Percentiles rank a stretch among this genome's conserved stretches.
Evolutionary conservation across 1,140 invertebrate genomes (phyloP).

Genomic region (Gryon sp.): DNA sequence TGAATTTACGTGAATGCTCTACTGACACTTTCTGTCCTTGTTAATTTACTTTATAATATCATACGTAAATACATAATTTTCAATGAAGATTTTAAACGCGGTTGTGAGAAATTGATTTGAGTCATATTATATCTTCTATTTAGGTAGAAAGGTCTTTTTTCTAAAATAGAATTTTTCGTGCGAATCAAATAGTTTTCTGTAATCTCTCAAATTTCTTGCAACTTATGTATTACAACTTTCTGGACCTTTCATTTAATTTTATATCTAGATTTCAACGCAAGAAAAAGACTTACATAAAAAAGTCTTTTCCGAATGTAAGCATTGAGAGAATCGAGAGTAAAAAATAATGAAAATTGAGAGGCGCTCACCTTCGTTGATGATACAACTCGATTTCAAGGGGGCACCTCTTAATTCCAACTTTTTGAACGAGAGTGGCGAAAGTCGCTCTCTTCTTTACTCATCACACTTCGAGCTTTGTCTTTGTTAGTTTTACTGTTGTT

Average conservation of each 20-base stretch:
- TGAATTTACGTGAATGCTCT: conserved; percentile 32
- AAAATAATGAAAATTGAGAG: conserved; percentile 58
- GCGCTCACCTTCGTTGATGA: conserved; percentile 12
- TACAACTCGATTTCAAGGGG: conserved; percentile 49
- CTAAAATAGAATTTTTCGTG: no score
- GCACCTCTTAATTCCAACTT: conserved; percentile 64
- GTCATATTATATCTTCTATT: neutral
- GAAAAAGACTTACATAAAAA: conserved; percentile 25
- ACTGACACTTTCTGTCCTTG: conserved; percentile 28
- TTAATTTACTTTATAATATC: conserved; percentile 27
- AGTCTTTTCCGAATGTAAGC: conserved; percentile 20
- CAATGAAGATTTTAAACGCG: no score
- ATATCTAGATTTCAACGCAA: no score
- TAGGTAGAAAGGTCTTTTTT: no score
- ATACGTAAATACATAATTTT: no score
- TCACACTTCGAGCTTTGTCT: conserved; percentile 65
- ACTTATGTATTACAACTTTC: no score
- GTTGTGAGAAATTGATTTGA: no score
- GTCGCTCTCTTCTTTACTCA: conserved; percentile 51
- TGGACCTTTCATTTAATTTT: no score
- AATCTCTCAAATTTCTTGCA: no score
- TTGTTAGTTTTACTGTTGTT: conserved; percentile 76
- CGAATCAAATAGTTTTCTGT: no score
- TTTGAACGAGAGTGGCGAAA: conserved; percentile 56
- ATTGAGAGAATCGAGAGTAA: conserved; percentile 28